These are phyloP conservation scores for Fragum whitleyi DNA, from an alignment of 2,888 invertebrate species.

Conservation along the genomic window DNA sequence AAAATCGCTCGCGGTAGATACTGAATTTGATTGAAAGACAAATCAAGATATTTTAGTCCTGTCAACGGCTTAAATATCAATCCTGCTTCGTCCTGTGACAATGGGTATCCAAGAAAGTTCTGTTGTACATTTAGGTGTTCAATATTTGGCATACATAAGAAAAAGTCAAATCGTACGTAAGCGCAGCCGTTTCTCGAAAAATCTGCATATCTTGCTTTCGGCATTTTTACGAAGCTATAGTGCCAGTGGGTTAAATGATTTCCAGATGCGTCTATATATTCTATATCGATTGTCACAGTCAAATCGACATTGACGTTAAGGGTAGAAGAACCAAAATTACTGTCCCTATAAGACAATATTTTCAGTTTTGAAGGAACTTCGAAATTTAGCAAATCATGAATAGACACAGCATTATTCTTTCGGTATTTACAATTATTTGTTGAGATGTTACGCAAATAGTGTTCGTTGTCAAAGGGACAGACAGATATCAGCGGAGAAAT, in stretches of 20 bases:
- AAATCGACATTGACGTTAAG: not conserved
- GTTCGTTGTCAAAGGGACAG: constrained; percentile 30
- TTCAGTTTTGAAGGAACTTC: not conserved
- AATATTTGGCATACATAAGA: constrained; percentile 6
- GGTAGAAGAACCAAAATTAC: constrained; percentile 17
- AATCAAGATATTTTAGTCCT: constrained; percentile 28
- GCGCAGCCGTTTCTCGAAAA: constrained; percentile 40
- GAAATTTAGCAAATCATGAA: not conserved
- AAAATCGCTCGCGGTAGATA: not conserved
- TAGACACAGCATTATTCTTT: not conserved
- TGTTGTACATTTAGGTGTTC: constrained; percentile 24
- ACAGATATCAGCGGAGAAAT: not conserved
- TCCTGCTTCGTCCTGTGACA: constrained; percentile 6
- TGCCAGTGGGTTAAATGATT: constrained; percentile 20
- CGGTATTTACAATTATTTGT: not conserved
- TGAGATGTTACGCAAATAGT: not conserved
- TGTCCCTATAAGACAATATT: not conserved
- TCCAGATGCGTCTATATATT: constrained; percentile 29
- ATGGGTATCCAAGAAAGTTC: constrained; percentile 38
- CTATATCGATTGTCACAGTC: not conserved
- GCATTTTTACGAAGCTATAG: constrained; percentile 22
- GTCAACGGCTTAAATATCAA: constrained; percentile 28
- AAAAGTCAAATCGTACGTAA: not conserved
- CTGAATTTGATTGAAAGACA: constrained; percentile 35
- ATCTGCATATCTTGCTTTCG: constrained; percentile 23